These are phyloP conservation scores for Parauchenoglanis ngamensis DNA, from an alignment of 2,797 vertebrate genomes.

Conservation along the genomic window DNA sequence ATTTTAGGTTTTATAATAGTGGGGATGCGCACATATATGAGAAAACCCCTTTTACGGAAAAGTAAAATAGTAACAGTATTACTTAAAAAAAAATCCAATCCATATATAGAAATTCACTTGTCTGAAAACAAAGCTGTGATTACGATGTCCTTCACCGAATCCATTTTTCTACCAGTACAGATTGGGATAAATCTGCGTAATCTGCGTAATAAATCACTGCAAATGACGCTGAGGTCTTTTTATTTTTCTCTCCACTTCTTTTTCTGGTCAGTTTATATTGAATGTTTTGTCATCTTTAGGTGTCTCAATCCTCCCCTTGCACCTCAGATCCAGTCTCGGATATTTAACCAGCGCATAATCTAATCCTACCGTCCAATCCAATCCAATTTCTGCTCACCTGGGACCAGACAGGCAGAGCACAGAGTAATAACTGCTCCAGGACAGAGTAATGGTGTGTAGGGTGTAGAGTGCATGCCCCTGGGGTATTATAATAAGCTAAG, in stretches of 20 bases:
- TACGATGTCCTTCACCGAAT: neutral
- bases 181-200: neutral
- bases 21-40: neutral
- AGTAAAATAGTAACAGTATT: neutral
- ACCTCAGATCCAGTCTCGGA: slow-evolving; percentile 40
- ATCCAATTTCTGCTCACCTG: neutral
- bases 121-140: neutral
- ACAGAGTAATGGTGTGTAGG: slow-evolving; percentile 6
- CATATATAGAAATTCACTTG: neutral
- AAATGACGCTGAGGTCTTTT: neutral
- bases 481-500: neutral
- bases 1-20: neutral
- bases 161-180: neutral
- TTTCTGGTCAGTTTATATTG: slow-evolving; percentile 11
- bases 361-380: slow-evolving; percentile 4
- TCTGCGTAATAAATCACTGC: neutral
- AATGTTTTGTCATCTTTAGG: slow-evolving; percentile 17
- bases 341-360: slow-evolving; percentile 40
- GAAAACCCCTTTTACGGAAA: neutral
- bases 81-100: neutral
- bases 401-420: slow-evolving; percentile 20
- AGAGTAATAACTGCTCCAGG: slow-evolving; percentile 25
- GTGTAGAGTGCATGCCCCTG: neutral
- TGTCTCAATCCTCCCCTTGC: neutral
- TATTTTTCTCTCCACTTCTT: neutral